Evolutionary conservation across 2,797 vertebrate genomes (phyloP).

Genomic region (Poecilia velifera): DNA sequence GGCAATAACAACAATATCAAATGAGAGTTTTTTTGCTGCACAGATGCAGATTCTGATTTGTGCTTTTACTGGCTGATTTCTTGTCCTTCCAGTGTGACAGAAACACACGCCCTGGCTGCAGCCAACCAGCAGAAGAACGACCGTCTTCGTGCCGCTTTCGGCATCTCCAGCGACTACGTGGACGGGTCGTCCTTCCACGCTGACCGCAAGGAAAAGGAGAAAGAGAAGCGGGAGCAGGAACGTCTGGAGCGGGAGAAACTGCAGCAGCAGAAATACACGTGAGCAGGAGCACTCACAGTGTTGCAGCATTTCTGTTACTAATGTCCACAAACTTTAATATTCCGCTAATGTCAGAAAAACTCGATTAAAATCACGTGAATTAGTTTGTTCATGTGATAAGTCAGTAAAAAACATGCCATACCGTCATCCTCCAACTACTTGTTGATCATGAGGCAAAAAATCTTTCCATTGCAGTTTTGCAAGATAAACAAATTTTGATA

Average conservation of each 20-base stretch:
- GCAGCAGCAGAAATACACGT: conserved; percentile 83
- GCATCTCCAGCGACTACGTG: conserved; percentile 90
- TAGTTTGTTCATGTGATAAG: too few species aligned
- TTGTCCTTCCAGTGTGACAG: conserved; percentile 80
- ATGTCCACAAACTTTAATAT: too few species aligned
- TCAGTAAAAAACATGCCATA: too few species aligned
- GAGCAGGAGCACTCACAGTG: conserved; percentile 31
- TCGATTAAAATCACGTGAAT: too few species aligned
- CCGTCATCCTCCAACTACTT: too few species aligned
- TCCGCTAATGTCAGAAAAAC: too few species aligned
- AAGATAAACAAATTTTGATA: too few species aligned
- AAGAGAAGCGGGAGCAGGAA: conserved; percentile 83
- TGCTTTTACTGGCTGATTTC: background rate
- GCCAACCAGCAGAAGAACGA: conserved; percentile 94
- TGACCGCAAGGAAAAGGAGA: conserved; percentile 87
- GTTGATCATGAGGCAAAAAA: too few species aligned
- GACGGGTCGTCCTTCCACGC: conserved; percentile 93
- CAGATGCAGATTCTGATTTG: background rate
- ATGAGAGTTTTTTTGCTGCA: background rate
- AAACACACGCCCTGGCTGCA: conserved; percentile 92
- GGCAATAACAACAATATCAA: too few species aligned
- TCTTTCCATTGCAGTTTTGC: too few species aligned
- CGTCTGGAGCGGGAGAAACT: conserved; percentile 81
- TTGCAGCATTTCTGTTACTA: background rate
- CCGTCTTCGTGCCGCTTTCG: conserved; percentile 89